These are phyloP conservation scores for Zosterops hypoxanthus DNA, from an alignment of 2,113 vertebrate species.

Conservation along the genomic window DNA sequence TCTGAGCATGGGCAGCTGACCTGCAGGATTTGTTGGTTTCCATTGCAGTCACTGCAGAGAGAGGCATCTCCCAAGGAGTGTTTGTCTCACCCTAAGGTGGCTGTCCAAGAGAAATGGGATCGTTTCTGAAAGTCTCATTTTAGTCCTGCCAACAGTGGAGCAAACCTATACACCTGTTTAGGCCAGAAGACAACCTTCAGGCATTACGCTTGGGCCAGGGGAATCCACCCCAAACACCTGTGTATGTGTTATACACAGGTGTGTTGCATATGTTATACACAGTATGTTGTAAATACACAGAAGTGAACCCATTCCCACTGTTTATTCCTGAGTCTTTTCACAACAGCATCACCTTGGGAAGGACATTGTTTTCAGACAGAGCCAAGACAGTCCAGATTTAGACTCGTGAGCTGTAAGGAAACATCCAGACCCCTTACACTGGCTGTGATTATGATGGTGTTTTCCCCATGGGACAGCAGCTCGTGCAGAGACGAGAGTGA, in stretches of 20 bases:
- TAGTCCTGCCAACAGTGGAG: not conserved
- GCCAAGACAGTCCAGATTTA: not conserved
- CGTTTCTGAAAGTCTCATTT: not conserved
- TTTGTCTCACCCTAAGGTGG: not conserved
- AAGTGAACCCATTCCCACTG: not conserved
- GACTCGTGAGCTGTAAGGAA: not conserved
- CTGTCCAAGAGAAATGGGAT: not conserved
- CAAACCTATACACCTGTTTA: not conserved
- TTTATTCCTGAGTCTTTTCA: not conserved
- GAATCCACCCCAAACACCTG: not conserved
- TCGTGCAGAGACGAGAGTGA: not conserved
- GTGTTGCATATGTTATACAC: too few relatives aligned
- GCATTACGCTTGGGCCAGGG: not conserved
- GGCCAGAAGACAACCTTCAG: not conserved
- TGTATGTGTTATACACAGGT: too few relatives aligned
- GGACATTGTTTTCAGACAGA: not conserved
- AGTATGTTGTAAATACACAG: fast-evolving
- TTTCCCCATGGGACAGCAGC: not conserved
- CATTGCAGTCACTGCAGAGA: not conserved
- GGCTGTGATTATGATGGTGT: not conserved
- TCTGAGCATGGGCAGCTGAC: not conserved
- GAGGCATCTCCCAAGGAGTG: not conserved
- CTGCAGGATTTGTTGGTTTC: not conserved
- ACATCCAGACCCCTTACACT: not conserved
- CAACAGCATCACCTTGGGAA: not conserved